Conservation (phyloP, 2,888 invertebrate genomes). For the Drosophila borealis region DNA sequence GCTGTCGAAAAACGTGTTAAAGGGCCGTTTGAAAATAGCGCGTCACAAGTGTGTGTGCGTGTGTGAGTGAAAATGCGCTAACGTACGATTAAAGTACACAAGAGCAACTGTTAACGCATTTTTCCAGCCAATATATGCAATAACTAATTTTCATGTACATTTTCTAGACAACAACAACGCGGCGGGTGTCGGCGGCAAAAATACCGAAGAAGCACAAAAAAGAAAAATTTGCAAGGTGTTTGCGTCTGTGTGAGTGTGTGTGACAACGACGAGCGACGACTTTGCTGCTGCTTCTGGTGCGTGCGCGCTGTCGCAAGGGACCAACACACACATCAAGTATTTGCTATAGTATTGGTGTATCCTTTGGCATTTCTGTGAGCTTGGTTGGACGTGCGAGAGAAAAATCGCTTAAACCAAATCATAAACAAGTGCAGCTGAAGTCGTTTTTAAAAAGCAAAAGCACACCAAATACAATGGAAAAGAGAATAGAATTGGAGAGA, state of each 20-base stretch:
- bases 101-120: constrained; percentile 46
- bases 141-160: constrained; percentile 46
- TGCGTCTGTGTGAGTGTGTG: constrained; percentile 52
- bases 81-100: constrained; percentile 50
- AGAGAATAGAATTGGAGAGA: constrained; percentile 97
- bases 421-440: constrained; percentile 57
- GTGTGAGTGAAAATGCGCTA: constrained; percentile 59
- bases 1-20: constrained; percentile 34
- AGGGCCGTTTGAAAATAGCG: constrained; percentile 65
- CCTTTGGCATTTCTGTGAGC: constrained; percentile 72
- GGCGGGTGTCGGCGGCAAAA: constrained; percentile 61
- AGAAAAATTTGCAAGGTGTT: constrained; percentile 77
- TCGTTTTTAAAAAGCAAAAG: constrained; percentile 22
- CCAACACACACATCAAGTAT: constrained; percentile 47
- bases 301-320: constrained; percentile 76
- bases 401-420: constrained; percentile 59
- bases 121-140: constrained; percentile 25
- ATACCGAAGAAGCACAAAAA: constrained; percentile 64
- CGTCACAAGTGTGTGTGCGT: constrained; percentile 59
- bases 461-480: constrained; percentile 89
- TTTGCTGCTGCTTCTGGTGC: constrained; percentile 64
- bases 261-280: constrained; percentile 57
- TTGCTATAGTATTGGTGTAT: constrained; percentile 59
- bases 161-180: constrained; percentile 44
- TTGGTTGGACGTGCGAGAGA: constrained; percentile 54